Evolutionary conservation across 2,797 vertebrate species (phyloP), one percentile per base, ranked within the genome.

Genomic region (Mus spretus): DNA sequence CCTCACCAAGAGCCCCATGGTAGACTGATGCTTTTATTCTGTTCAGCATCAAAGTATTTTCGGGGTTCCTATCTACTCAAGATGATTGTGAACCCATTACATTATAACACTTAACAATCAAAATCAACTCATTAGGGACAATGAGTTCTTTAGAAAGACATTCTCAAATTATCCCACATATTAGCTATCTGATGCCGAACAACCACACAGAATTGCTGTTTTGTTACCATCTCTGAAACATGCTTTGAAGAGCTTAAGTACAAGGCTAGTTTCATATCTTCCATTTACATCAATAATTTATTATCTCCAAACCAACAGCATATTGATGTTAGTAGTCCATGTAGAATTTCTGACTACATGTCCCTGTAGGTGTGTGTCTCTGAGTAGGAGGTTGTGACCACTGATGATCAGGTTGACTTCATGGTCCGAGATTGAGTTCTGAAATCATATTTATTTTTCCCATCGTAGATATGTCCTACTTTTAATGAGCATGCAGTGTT

Each of bases 1-100:
- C 88, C 90, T 97, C 70, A 34, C 93, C 96, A 86, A 91, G 97
- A 95, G 89, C 96, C 93, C 97, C 72, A 53, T 20, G 53, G 40
- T 34, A 61, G 9, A 15, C 13, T 83, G 81, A 93, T 55, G 37
- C 37, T 96, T 91, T 92, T 67, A 67, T 50, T 67, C 31, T 17
- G 86, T 59, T 83, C 17, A 55, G 61, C 96, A 92, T 82, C 44
- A 92, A 93, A 92, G 80, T n/a, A 67, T 85, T 94, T 90, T 34
- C 37, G 22, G 26, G 10, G 22, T 28, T 90, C 82, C 44, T 83
- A 87, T 74, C 86, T 34, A 95, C 34, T 90, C 20, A 47, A 59
- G 50, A 37, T 74, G 53, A 70, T 34, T 79, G 22, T 11, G n/a
- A 61, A 10, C 34, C 17, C 37, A 72, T 70, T 59, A 84, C 14